Conservation (phyloP, 1,140 invertebrate genomes). For the Thaumatotibia leucotreta region DNA sequence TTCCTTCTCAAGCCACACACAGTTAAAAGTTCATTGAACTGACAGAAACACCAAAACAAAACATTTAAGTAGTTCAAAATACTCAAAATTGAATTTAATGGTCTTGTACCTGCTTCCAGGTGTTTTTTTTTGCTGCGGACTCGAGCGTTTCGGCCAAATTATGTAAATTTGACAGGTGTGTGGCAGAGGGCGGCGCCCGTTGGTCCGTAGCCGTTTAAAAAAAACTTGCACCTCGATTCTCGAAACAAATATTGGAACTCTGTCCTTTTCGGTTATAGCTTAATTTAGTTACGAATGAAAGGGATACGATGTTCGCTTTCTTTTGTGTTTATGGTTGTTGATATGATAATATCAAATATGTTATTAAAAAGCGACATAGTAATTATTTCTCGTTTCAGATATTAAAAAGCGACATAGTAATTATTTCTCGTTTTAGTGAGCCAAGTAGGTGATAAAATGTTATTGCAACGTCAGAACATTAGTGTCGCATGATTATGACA, state of each 20-base stretch:
- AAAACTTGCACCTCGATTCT: not conserved
- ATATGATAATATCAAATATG: not conserved
- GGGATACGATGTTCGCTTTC: not conserved
- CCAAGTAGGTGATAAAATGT: not conserved
- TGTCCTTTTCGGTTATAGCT: not conserved
- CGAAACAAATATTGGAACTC: not conserved
- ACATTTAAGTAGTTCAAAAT: not conserved
- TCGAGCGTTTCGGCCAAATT: not conserved
- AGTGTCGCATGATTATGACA: not conserved
- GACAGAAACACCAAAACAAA: not conserved
- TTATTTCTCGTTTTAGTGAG: too few species aligned
- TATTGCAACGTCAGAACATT: not conserved
- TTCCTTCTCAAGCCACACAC: not conserved
- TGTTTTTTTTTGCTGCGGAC: not conserved
- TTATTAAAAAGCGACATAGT: not conserved
- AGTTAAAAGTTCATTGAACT: not conserved
- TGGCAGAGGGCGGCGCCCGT: not conserved
- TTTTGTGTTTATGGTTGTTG: not conserved
- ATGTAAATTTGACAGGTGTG: constrained; percentile 10
- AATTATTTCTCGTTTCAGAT: not conserved
- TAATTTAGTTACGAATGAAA: not conserved
- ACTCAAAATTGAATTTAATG: not conserved
- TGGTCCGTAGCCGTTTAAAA: not conserved
- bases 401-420: not conserved
- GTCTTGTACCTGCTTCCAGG: not conserved